Base-by-base conservation (phyloP, 2,888 invertebrate species). In the Sphinx pinastri region DNA sequence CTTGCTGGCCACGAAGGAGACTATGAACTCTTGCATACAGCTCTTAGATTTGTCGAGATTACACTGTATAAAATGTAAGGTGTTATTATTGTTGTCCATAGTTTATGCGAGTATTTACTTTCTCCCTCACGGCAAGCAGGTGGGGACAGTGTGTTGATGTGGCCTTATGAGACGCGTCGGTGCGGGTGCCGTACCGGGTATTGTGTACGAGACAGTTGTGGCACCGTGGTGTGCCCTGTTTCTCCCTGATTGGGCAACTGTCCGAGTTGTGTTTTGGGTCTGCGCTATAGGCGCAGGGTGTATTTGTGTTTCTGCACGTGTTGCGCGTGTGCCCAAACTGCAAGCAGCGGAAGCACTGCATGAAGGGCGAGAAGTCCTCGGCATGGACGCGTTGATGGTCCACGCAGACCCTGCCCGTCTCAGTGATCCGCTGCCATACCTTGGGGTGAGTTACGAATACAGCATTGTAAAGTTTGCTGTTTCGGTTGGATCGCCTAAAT, bases 341-440 rank as follows among this genome's bases (percentile, higher is more conserved):
- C 7, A 77, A 16, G 58, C 78, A 76, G 11, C 68, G 67, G 47
- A 38, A 74, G 47, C 76, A 76, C 16, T 78, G 76, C 0, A 73
- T 7, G 0, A 78, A 14, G 0, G 78, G 76, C 0, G 71, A 69
- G 31, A 73, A 72, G 5, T 74, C 70, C 4, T 71, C 71, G 0
- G 63, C 72, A 3, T 68, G 72, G 0, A 75, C 63, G 3, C 68
- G 49, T 6, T 76, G 74, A 14, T 73, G 71, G 14, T 76, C 76
- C 0, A 76, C 16, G 5, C 72, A 71, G 0, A 75, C 4, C 14
- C 45, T 58, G 4, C 49, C 68, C 55, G 54, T 12, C 1, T 55
- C 58, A 3, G 38, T 38, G 5, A 70, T 5, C 1, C 52, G 45
- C 1, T 16, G 47, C 73, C 74, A 75, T 0, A 68, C 6, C 1